These are phyloP conservation scores for Ophion slaviceki DNA, from an alignment of 2,888 invertebrate species.

Conservation along the genomic window DNA sequence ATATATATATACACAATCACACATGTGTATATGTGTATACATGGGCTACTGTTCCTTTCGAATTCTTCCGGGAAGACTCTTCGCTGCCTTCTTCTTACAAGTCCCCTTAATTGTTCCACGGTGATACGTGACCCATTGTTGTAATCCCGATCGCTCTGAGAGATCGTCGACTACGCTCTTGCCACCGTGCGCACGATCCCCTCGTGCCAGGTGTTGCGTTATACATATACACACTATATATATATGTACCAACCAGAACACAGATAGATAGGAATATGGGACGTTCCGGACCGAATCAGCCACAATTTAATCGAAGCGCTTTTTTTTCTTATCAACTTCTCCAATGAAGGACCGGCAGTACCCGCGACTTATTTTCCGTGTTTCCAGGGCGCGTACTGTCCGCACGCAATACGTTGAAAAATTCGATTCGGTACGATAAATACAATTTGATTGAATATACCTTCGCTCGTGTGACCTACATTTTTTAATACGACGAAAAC, in stretches of 20 bases:
- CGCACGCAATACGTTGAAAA: too few relatives aligned
- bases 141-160: conserved; percentile 44
- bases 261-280: background rate
- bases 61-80: conserved; percentile 78
- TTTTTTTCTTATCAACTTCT: background rate
- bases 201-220: conserved; percentile 69
- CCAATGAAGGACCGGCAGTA: background rate
- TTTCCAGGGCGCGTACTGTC: background rate
- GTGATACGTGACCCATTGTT: conserved; percentile 76
- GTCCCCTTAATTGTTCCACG: conserved; percentile 68
- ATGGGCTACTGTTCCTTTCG: conserved; percentile 67
- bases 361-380: background rate
- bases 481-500: too few relatives aligned
- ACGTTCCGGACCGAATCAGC: background rate
- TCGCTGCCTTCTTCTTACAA: conserved; percentile 66
- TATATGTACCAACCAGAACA: background rate
- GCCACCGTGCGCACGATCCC: conserved; percentile 48
- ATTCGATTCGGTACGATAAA: too few relatives aligned
- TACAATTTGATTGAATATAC: too few relatives aligned
- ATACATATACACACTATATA: background rate
- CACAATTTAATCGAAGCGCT: background rate
- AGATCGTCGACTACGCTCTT: conserved; percentile 26
- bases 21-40: too few relatives aligned
- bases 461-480: too few relatives aligned
- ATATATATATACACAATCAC: too few relatives aligned